Conservation (phyloP, 2,797 vertebrate genomes). For the Falco peregrinus region DNA sequence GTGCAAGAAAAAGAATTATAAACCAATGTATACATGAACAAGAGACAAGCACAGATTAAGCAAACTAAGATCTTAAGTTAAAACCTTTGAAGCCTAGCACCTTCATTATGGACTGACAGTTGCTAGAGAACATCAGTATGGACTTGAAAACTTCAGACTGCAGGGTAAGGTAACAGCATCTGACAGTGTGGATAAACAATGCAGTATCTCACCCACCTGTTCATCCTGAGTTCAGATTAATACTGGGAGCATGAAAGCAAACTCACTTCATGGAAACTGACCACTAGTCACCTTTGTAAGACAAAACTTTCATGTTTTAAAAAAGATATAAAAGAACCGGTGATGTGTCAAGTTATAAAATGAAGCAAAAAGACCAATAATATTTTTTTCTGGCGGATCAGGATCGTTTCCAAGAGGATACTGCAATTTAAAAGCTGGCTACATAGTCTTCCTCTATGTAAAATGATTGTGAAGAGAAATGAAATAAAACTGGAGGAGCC, state of each 20-base stretch:
- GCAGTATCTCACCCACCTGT: not conserved
- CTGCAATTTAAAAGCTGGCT: not conserved
- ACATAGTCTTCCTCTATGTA: not conserved
- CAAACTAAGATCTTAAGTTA: not conserved
- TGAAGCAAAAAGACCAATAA: not conserved
- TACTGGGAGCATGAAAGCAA: not conserved
- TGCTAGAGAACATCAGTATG: not conserved
- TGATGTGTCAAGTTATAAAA: not conserved
- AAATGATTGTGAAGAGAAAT: not conserved
- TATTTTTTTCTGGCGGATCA: not conserved
- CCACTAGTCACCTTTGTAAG: not conserved
- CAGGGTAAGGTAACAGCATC: not conserved
- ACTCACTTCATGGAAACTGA: not conserved
- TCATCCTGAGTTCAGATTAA: not conserved
- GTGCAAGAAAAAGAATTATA: not conserved
- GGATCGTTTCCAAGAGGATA: not conserved
- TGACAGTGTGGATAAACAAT: not conserved
- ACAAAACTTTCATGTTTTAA: not conserved
- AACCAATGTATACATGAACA: not conserved
- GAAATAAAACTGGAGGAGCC: not conserved
- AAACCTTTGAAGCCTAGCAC: not conserved
- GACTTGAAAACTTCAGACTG: not conserved
- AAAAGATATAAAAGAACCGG: not conserved
- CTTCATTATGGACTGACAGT: not conserved
- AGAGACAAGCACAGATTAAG: not conserved